Conservation (phyloP, 1,140 invertebrate species). For the Pomacea maculata region DNA sequence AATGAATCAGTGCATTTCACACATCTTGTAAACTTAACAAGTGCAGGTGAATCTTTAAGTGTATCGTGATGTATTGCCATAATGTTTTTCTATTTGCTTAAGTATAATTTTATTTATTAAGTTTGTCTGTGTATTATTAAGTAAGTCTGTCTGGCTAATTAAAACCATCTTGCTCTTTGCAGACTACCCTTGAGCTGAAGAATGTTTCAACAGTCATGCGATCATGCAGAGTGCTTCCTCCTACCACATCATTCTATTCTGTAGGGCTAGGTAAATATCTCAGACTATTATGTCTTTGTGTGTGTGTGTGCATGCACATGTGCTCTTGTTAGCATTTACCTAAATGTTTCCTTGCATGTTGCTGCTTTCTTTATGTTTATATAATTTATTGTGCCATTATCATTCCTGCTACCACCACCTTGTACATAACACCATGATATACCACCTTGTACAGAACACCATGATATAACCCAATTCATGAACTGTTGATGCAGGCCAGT, state of each 20-base stretch:
- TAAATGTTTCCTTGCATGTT: too few species aligned
- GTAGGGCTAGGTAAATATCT: slow-evolving; percentile 58
- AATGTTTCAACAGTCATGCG: slow-evolving; percentile 62
- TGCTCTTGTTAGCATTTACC: too few species aligned
- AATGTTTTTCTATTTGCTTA: too few species aligned
- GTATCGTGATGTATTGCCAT: too few species aligned
- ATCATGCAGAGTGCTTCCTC: slow-evolving; percentile 60
- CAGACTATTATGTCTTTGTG: not conserved
- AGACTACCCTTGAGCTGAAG: slow-evolving; percentile 62
- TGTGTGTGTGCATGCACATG: not conserved
- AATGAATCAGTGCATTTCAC: too few species aligned
- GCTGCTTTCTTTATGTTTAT: too few species aligned
- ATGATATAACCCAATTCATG: not conserved
- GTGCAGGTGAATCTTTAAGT: too few species aligned
- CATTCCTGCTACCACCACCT: too few species aligned
- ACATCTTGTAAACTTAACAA: too few species aligned
- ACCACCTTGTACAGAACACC: too few species aligned
- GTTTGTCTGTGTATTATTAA: slow-evolving; percentile 6
- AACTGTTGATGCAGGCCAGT: slow-evolving; percentile 57
- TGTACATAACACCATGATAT: too few species aligned
- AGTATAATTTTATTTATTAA: not conserved
- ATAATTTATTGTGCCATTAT: too few species aligned
- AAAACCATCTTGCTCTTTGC: slow-evolving; percentile 19
- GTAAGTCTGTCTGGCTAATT: not conserved
- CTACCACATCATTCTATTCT: slow-evolving; percentile 59